Base-by-base conservation (phyloP, 2,797 vertebrate species). In the Eospalax fontanierii region DNA sequence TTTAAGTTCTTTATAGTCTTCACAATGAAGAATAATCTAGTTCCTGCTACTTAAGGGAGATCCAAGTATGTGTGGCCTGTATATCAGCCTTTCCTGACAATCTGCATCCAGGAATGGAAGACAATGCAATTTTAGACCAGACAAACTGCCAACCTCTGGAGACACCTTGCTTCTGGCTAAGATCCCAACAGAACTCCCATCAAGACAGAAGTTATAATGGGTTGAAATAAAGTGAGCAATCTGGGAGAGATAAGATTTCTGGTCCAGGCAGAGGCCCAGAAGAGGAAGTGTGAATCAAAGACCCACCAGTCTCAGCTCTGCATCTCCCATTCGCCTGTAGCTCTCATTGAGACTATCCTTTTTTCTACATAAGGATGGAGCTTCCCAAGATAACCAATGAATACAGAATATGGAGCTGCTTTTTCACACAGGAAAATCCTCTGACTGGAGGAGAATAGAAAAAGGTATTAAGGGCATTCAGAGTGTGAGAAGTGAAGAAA, bases 401-500 rank as follows among this genome's bases (percentile, higher is more conserved):
- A 89, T 61, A 73, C 4, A 75, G 38, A 90, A 80, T 54, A 84
- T 46, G 90, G 91, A 96, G 85, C 43, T 95, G 68, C 74, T 83
- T 19, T 84, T 92, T 90, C 74, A 87, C n/a, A 80, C 71, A 81
- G 76, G 38, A 79, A 93, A 92, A 74, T 78, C 93, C 91, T 95
- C 79, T 59, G n/a, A 83, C 85, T 95, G 0, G 0, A 89, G 35
- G 63, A 96, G 96, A 95, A 94, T 74, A 93, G 83, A 96, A 95
- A 70, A 54, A 79, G 40, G 0, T 15, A 66, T 96, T 95, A 97
- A 75, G 24, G 30, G 40, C 40, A 87, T 78, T 57, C 30, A 57
- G 93, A 57, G 40, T 94, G 4, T 33, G 74, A 96, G 81, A 85
- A 97, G 85, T 83, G 88, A 90, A 81, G 93, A 90, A 96, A 96